phyloP scores from a whole-genome alignment of 1,140 invertebrate species.

The Hypothenemus hampei region DNA sequence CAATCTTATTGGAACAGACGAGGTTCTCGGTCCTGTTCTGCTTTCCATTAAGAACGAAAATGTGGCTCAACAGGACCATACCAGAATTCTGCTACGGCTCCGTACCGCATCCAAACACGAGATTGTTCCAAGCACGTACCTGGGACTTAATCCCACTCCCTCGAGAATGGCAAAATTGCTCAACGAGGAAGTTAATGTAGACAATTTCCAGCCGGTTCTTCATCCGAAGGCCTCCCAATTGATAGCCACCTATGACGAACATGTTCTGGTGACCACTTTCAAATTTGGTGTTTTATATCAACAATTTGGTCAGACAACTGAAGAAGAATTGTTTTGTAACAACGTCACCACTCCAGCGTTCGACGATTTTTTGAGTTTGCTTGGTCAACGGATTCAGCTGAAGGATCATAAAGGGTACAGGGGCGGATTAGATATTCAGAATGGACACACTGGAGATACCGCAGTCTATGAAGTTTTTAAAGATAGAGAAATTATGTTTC shows the following conservation, averaged over 20 bases:
- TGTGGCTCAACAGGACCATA: conserved; percentile 80
- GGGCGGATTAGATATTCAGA: conserved; percentile 87
- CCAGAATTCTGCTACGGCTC: conserved; percentile 77
- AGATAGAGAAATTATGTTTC: conserved; percentile 92
- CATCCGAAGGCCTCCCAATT: conserved; percentile 86
- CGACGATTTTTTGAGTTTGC: conserved; percentile 84
- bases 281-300: conserved; percentile 99
- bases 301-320: conserved; percentile 89
- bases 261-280: conserved; percentile 90
- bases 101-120: conserved; percentile 80
- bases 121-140: conserved; percentile 64
- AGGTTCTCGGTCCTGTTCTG: conserved; percentile 80
- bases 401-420: conserved; percentile 94
- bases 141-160: conserved; percentile 68
- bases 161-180: conserved; percentile 83
- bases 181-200: conserved; percentile 83
- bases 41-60: conserved; percentile 87
- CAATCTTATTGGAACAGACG: conserved; percentile 84
- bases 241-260: conserved; percentile 94
- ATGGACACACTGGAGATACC: conserved; percentile 89
- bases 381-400: conserved; percentile 83
- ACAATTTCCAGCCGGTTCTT: conserved; percentile 70
- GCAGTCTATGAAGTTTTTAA: conserved; percentile 88
- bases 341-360: conserved; percentile 78
- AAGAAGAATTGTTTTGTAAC: conserved; percentile 93